Evolutionary conservation across 2,113 vertebrate species (phyloP).

Genomic region (Daphoenositta chrysoptera): DNA sequence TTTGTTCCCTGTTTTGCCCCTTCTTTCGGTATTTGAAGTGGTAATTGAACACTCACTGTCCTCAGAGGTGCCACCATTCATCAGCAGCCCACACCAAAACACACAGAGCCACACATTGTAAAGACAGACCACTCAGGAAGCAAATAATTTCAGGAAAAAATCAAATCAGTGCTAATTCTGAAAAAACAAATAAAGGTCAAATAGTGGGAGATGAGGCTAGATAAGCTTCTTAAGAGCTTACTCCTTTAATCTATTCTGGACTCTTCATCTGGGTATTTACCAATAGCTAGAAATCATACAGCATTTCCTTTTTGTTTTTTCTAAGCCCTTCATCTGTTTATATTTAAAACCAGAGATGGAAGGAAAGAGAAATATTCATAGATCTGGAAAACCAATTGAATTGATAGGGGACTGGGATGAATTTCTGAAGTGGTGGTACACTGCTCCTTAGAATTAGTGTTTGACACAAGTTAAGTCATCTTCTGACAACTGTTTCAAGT

Average conservation of each 20-base stretch:
- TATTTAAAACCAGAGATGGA: not conserved
- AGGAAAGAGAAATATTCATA: not conserved
- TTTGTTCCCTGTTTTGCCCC: not conserved
- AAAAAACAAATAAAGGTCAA: not conserved
- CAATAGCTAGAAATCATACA: not conserved
- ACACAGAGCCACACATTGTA: not conserved
- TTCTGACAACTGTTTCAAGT: not conserved
- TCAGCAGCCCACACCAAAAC: not conserved
- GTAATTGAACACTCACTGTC: fast-evolving
- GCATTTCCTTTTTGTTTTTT: not conserved
- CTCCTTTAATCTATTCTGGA: not conserved
- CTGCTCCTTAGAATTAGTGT: not conserved
- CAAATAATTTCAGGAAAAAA: not conserved
- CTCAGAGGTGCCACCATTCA: not conserved
- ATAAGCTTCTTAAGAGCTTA: constrained; percentile 49
- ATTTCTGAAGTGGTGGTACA: not conserved
- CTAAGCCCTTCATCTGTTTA: not conserved
- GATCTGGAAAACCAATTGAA: not conserved
- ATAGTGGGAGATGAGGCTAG: not conserved
- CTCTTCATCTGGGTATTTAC: constrained; percentile 7
- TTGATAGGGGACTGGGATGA: not conserved
- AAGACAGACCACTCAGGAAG: not conserved
- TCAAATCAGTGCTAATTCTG: not conserved
- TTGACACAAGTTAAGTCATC: not conserved
- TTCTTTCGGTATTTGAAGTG: not conserved